Evolutionary conservation across 1,140 invertebrate species (phyloP), one percentile per base, ranked within the genome.

Genomic region (Calosoma granatense): DNA sequence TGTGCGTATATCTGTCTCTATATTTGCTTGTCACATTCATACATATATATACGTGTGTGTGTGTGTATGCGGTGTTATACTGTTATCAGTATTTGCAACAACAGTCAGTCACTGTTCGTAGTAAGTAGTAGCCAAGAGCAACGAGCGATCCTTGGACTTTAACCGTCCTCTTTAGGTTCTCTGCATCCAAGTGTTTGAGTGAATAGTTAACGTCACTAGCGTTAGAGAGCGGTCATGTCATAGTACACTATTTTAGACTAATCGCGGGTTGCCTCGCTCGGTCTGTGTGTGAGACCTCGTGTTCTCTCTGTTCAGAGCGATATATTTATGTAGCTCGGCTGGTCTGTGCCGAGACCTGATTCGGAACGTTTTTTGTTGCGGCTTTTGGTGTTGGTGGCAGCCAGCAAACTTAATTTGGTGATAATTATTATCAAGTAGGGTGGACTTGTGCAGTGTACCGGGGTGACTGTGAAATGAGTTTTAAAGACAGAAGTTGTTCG

Each of bases 391-490:
- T 41, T 41, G 17, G 14, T 41, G 14, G 17, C 17, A 41, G 36
- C 36, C 36, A 41, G 14, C n/a, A n/a, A 41, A 41, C 17, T 41
- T 41, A 41, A 15, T n/a, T n/a, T n/a, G n/a, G n/a, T n/a, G n/a
- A n/a, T n/a, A n/a, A n/a, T n/a, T n/a, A n/a, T 51, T 11, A 15
- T 51, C 20, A 9, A 11, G 19, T 14, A 14, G 26, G 19, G 47
- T 51, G 47, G 11, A 15, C 19, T 14, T 51, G n/a, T 51, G 17
- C 47, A 15, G 14, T 51, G 67, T 70, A 68, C 70, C 61, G 70
- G 68, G 70, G 53, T 54, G 68, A 70, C 59, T 70, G 69, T 71
- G 69, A 70, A 64, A 72, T 72, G 70, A 71, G 69, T 62, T 71
- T 68, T 63, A 71, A 71, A 62, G 70, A 72, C 60, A 62, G 69